Base-by-base conservation (phyloP, 1,140 invertebrate genomes). In the Drosophila pallidifrons region DNA sequence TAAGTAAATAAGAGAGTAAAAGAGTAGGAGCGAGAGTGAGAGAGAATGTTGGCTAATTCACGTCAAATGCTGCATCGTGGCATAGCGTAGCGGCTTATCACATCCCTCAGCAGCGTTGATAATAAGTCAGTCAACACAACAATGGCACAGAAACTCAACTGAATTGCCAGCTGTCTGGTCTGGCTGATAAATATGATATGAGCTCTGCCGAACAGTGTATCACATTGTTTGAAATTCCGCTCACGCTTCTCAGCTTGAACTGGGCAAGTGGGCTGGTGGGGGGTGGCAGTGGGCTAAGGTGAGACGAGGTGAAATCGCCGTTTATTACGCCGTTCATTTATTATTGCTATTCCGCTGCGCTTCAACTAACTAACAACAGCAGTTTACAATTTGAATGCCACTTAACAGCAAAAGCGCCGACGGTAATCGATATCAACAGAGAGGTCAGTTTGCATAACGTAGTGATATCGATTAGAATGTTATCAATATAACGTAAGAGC, bases 111-210 rank as follows among this genome's bases (percentile, higher is more conserved):
- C 70, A 25, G 49, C 11, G 47, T 81, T 60, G 71, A 49, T 61
- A 59, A 82, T 69, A 79, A 78, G 78, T 82, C 79, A 77, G 76
- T 82, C 72, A 77, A 87, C 83, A 82, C 81, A 67, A 67, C 75
- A 85, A 86, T 81, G 71, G 20, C 67, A 74, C 66, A 46, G 64
- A 75, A 78, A 76, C 41, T 70, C 74, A 75, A 87, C 80, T 88
- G 83, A 66, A 67, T 75, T 58, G 81, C 81, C 68, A 80, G 78
- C 68, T 63, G 63, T 60, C 81, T 71, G 76, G 47, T 10, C 65
- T 51, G 28, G 38, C 80, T 82, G 81, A 75, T 82, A 68, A 79
- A 73, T 70, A 43, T 87, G 83, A 88, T 88, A 88, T 75, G 80
- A 77, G 73, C 59, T 63, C 55, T 58, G 54, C 32, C 46, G 47